Evolutionary conservation across 2,113 vertebrate species (phyloP), one percentile per base, ranked within the genome.

Genomic region (Rostratula benghalensis): DNA sequence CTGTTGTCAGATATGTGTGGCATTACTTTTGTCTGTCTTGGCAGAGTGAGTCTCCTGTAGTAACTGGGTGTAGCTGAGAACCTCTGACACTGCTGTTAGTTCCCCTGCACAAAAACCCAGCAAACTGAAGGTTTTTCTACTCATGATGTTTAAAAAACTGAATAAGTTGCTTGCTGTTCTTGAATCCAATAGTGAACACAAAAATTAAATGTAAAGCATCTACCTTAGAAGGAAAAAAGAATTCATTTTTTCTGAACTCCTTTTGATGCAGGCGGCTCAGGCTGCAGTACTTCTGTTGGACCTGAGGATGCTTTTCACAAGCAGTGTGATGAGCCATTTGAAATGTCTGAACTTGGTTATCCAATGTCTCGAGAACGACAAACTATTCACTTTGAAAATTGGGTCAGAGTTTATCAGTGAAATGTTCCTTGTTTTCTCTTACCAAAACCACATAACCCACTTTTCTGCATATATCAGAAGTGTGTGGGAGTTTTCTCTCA

Each of bases 401-500:
- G 21, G 35, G 70, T 81, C 39, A 68, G 56, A 77, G 64, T 76
- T 92, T 91, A 80, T 71, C 81, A 86, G 78, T 85, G 70, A 69
- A 78, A 73, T 63, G 13, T 51, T 84, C 39, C 60, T 81, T 81
- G 41, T 80, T 83, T 89, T 87, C 37, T 27, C 10, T 12, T 82
- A 83, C 37, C 30, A 71, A 95, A 94, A 45, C 71, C 63, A 57
- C 59, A 65, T 73, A 76, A 73, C 93, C 61, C 41, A 70, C 68
- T 96, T 96, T 78, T 90, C 86, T 68, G 64, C 77, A 69, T 60
- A 5, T 83, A 79, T 41, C 78, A 59, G 31, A 91, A 82, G 85
- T 19, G 53, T 10, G 63, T 74, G 80, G 79, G 87, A 95, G 59
- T 96, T 94, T 91, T 87, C 91, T 82, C 54, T 96, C 90, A 84